Evolutionary conservation across 2,113 vertebrate genomes (phyloP).

Genomic region (Ctenomys sociabilis): DNA sequence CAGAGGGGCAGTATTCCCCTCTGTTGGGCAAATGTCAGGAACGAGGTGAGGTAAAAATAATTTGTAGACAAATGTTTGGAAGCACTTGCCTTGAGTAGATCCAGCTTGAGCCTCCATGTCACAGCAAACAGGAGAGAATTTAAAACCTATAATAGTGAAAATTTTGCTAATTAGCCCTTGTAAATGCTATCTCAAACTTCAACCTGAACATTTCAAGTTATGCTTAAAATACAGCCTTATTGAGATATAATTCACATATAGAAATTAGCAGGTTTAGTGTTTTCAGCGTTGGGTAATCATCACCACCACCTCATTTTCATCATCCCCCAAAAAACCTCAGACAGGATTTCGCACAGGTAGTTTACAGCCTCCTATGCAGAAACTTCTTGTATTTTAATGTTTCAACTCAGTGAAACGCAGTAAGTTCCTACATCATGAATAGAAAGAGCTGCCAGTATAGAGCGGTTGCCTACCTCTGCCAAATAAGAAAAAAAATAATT

Average conservation of each 20-base stretch:
- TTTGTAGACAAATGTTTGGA: constrained; percentile 28
- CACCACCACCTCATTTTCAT: neutral
- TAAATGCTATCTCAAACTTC: constrained; percentile 39
- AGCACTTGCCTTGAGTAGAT: constrained; percentile 78
- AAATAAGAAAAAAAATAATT: constrained; percentile 20
- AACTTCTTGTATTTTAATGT: constrained; percentile 4
- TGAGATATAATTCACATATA: neutral
- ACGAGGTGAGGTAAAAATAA: constrained; percentile 28
- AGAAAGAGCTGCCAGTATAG: neutral
- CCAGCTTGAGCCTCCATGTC: constrained; percentile 77
- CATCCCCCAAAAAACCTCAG: neutral
- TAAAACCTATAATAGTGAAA: constrained; percentile 76
- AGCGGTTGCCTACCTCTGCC: neutral
- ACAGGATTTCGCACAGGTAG: neutral
- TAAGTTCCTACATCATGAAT: neutral
- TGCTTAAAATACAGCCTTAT: neutral
- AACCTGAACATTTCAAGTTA: neutral
- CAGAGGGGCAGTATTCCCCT: neutral
- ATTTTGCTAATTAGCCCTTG: constrained; percentile 57
- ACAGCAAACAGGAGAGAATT: constrained; percentile 81
- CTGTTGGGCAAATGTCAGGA: neutral
- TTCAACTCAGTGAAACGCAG: neutral
- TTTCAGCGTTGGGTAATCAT: neutral
- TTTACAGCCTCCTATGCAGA: neutral
- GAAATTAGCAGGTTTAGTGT: neutral